A percentile compares a stretch with the other conserved stretches of the same genome.
Evolutionary conservation across 2,113 vertebrate genomes (phyloP).

Genomic region (Ovibos moschatus): DNA sequence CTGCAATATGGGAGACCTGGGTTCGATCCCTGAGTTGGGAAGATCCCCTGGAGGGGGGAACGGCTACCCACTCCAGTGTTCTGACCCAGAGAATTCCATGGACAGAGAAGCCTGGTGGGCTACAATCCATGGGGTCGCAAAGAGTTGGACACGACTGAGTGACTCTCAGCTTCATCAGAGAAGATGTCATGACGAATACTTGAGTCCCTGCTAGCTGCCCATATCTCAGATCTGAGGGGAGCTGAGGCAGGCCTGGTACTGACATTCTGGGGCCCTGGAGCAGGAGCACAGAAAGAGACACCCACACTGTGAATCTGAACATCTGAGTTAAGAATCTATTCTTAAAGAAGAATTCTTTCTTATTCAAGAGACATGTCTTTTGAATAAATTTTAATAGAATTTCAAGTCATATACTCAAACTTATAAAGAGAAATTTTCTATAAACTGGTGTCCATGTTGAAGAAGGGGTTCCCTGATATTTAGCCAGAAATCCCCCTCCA

Average conservation of each 20-base stretch:
- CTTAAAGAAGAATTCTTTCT: background rate
- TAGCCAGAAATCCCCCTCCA: too few relatives aligned
- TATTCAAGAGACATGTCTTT: background rate
- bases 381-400: background rate
- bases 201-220: background rate
- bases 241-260: rapidly evolving
- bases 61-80: background rate
- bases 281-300: rapidly evolving
- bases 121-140: background rate
- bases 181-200: background rate
- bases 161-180: background rate
- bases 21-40: background rate
- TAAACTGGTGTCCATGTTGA: background rate
- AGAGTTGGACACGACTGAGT: background rate
- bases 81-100: background rate
- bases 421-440: background rate
- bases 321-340: background rate
- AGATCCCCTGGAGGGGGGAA: background rate
- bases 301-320: rapidly evolving
- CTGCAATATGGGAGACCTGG: background rate
- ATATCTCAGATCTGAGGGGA: rapidly evolving
- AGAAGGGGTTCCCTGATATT: too few relatives aligned
- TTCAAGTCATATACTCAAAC: background rate
- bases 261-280: background rate
- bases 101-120: background rate